These are phyloP conservation scores for Thereva unica DNA, from an alignment of 2,888 invertebrate species.

Conservation along the genomic window DNA sequence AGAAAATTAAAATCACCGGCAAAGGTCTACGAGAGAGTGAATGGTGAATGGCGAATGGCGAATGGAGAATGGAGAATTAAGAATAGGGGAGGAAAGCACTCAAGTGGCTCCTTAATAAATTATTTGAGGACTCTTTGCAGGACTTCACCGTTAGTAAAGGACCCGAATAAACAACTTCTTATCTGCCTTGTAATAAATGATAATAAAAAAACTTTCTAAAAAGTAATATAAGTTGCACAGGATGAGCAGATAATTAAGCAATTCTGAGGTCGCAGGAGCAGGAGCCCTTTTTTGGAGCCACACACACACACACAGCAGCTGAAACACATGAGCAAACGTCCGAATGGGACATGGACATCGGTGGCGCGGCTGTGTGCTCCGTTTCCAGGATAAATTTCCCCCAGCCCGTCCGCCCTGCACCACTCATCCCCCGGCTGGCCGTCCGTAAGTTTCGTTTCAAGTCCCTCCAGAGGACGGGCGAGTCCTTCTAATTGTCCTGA, in stretches of 20 bases:
- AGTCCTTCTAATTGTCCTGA: constrained; percentile 41
- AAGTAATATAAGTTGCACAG: constrained; percentile 41
- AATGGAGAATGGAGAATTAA: constrained; percentile 27
- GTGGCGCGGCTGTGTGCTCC: neutral
- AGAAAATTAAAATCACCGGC: constrained; percentile 42
- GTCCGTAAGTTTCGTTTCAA: too few species aligned
- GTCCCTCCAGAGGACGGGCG: constrained; percentile 8
- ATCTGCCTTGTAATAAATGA: constrained; percentile 41
- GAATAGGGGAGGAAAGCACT: constrained; percentile 27
- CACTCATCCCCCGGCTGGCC: too few species aligned
- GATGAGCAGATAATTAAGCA: constrained; percentile 39
- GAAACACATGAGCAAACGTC: constrained; percentile 14
- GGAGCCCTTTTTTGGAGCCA: neutral
- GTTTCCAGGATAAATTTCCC: neutral
- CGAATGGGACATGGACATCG: constrained; percentile 10
- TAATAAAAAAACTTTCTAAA: constrained; percentile 40
- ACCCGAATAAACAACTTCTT: constrained; percentile 39
- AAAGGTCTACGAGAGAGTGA: constrained; percentile 29
- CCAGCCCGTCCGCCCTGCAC: too few species aligned
- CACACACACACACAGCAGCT: neutral
- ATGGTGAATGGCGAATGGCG: neutral
- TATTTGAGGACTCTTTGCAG: constrained; percentile 34
- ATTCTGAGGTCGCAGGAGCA: constrained; percentile 23
- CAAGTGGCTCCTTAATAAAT: constrained; percentile 39
- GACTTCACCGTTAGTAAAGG: constrained; percentile 14